Evolutionary conservation across 1,140 invertebrate species (phyloP).

Genomic region (Pseudobourletiella spinata): DNA sequence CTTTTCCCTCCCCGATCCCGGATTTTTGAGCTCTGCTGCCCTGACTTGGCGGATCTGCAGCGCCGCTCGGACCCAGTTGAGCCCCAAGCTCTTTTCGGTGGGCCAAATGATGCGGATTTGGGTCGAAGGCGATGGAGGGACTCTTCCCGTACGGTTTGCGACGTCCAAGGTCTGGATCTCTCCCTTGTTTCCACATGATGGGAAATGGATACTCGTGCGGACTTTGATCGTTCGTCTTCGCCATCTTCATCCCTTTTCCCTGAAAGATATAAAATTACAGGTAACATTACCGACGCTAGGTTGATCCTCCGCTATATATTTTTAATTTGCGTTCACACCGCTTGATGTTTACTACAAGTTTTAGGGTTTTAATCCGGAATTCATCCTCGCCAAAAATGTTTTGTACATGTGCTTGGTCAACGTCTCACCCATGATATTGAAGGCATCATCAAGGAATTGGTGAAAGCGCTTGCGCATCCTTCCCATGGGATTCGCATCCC

Average conservation of each 20-base stretch:
- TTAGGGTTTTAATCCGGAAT: too few relatives aligned
- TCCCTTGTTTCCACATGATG: conserved; percentile 29
- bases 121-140: conserved; percentile 22
- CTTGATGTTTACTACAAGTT: too few relatives aligned
- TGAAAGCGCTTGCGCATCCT: conserved; percentile 54
- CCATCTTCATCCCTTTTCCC: conserved; percentile 22
- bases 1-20: background rate
- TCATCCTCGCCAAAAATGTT: too few relatives aligned
- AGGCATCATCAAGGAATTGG: conserved; percentile 57
- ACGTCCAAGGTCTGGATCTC: conserved; percentile 17
- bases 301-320: too few relatives aligned
- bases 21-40: background rate
- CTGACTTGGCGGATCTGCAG: conserved; percentile 28
- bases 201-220: conserved; percentile 32
- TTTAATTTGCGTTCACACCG: too few relatives aligned
- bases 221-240: conserved; percentile 21
- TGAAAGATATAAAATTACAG: too few relatives aligned
- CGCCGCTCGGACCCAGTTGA: conserved; percentile 21
- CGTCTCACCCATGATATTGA: conserved; percentile 56
- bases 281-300: too few relatives aligned
- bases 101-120: conserved; percentile 27
- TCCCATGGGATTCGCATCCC: conserved; percentile 41
- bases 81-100: conserved; percentile 28
- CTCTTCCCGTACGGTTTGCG: conserved; percentile 23
- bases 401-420: too few relatives aligned